Conservation (phyloP, 2,797 vertebrate genomes). For the Galagoides demidoff region DNA sequence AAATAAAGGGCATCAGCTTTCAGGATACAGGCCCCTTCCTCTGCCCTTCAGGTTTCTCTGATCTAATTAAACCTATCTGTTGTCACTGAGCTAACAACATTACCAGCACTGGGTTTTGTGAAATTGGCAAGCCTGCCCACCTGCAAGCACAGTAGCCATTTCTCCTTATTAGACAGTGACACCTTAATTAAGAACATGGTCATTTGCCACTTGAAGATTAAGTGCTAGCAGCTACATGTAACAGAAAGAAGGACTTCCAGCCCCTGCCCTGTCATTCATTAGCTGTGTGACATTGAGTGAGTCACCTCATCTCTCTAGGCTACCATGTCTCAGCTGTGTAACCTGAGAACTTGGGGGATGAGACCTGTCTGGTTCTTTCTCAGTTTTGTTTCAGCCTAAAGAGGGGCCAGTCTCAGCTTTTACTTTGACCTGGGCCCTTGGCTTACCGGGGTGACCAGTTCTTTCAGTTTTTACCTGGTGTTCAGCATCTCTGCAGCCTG, state of each 20-base stretch:
- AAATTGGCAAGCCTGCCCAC: conserved; percentile 63
- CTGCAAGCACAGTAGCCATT: neutral
- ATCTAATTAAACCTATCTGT: conserved; percentile 66
- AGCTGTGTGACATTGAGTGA: neutral
- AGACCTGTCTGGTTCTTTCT: neutral
- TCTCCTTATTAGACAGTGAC: conserved; percentile 61
- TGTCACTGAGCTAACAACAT: conserved; percentile 25
- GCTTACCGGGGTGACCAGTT: neutral
- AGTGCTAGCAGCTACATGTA: neutral
- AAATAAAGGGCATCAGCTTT: conserved; percentile 40
- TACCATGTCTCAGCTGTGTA: neutral
- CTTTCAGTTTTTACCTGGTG: neutral
- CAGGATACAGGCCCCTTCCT: neutral
- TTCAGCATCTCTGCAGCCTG: neutral
- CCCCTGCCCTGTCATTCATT: neutral
- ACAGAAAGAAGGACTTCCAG: neutral
- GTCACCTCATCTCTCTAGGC: neutral
- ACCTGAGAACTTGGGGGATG: neutral
- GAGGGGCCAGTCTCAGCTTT: neutral
- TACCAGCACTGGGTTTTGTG: neutral
- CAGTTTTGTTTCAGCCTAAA: neutral
- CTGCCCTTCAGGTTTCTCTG: neutral
- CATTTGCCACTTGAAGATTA: neutral
- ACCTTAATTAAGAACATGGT: neutral
- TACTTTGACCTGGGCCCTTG: rapidly evolving